phyloP scores from a whole-genome alignment of 2,888 invertebrate species.

The Agonopterix heracliana region DNA sequence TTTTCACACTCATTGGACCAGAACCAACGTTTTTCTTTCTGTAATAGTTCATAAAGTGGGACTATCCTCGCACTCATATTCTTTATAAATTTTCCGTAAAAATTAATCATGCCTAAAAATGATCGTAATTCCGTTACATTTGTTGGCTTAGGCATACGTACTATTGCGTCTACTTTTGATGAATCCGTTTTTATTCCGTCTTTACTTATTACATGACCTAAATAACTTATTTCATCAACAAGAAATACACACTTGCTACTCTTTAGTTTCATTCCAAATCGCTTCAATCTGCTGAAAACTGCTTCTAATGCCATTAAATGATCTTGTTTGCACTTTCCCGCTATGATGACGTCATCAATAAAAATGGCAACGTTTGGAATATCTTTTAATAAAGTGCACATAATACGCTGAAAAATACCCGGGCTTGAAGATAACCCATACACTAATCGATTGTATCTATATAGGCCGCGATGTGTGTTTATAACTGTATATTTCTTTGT shows the following conservation, averaged over 20 bases:
- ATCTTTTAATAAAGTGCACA: no score
- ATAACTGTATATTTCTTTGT: slow-evolving; percentile 4
- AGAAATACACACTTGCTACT: not conserved
- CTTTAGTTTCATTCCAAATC: not conserved
- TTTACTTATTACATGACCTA: not conserved
- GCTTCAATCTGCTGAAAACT: no score
- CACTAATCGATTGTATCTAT: slow-evolving; percentile 3
- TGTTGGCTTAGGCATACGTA: not conserved
- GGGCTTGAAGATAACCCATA: no score
- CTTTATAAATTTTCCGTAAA: not conserved
- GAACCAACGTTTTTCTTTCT: not conserved
- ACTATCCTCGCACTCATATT: not conserved
- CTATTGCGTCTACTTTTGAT: not conserved
- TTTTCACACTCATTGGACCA: not conserved
- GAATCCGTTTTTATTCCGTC: not conserved
- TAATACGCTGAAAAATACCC: no score
- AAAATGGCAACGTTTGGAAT: not conserved
- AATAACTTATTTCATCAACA: not conserved
- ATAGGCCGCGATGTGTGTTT: slow-evolving; percentile 4
- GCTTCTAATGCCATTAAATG: not conserved
- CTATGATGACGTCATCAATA: not conserved
- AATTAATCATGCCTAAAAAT: not conserved
- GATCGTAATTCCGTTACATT: not conserved
- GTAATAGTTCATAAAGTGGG: not conserved
- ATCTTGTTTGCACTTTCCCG: not conserved